These are phyloP conservation scores for Thelohanellus kitauei DNA, from an alignment of 30 jellyfish, hydroid and myxozoan species.

Conservation along the genomic window DNA sequence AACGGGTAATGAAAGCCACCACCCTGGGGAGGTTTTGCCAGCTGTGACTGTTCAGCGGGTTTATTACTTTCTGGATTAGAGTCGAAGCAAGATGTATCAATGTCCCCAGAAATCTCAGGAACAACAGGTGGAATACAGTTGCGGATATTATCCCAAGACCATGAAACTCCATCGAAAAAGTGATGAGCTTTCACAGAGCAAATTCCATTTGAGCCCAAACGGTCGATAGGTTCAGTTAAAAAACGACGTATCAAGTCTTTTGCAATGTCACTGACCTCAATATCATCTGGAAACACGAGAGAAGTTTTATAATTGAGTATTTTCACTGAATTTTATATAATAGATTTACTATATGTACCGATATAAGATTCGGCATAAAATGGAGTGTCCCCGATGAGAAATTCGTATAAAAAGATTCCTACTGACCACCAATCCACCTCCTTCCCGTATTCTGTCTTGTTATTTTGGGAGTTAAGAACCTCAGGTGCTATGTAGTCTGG, in stretches of 20 bases:
- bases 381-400: conserved; percentile 86
- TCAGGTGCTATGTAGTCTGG: conserved; percentile 96
- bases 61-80: conserved; percentile 38
- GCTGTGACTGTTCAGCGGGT: too few relatives aligned
- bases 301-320: conserved; percentile 54
- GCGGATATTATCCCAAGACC: conserved; percentile 60
- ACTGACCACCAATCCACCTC: conserved; percentile 93
- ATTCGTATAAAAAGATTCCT: conserved; percentile 67
- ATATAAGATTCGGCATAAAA: conserved; percentile 66
- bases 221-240: conserved; percentile 33
- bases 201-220: conserved; percentile 55
- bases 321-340: conserved; percentile 15
- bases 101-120: conserved; percentile 48
- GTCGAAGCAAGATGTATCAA: conserved; percentile 62
- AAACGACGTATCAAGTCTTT: conserved; percentile 39
- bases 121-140: conserved; percentile 89
- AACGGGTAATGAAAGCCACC: conserved; percentile 82
- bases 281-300: conserved; percentile 58
- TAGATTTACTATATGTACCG: conserved; percentile 24
- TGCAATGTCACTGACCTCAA: conserved; percentile 23
- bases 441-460: conserved; percentile 48
- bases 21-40: too few relatives aligned
- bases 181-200: conserved; percentile 28
- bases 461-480: conserved; percentile 67
- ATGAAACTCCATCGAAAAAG: conserved; percentile 27